Evolutionary conservation across 2,888 invertebrate genomes (phyloP).

Genomic region (Drosophila helvetica): DNA sequence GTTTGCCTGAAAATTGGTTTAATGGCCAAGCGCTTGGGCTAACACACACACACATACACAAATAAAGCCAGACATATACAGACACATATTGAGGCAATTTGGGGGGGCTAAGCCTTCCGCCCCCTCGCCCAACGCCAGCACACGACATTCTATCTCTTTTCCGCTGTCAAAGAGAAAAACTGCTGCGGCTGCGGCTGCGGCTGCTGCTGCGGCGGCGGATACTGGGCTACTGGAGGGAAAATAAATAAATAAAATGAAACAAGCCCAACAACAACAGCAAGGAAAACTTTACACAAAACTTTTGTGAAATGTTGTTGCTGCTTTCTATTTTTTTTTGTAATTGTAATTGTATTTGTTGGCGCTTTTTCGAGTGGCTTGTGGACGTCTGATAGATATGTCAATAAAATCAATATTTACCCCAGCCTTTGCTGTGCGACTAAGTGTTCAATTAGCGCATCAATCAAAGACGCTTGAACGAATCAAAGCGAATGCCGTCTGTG

Average conservation of each 20-base stretch:
- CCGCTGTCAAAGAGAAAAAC: conserved; percentile 33
- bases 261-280: conserved; percentile 39
- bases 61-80: conserved; percentile 6
- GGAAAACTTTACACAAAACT: conserved; percentile 50
- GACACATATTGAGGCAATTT: conserved; percentile 31
- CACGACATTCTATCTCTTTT: conserved; percentile 8
- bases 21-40: conserved; percentile 56
- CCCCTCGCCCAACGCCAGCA: background rate
- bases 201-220: no score
- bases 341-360: conserved; percentile 8
- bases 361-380: conserved; percentile 6
- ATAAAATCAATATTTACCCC: conserved; percentile 68
- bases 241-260: conserved; percentile 44
- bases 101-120: background rate
- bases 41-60: conserved; percentile 21
- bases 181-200: conserved; percentile 10
- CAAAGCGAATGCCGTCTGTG: conserved; percentile 25
- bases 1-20: conserved; percentile 61
- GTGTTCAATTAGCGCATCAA: conserved; percentile 65
- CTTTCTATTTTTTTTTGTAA: background rate
- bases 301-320: conserved; percentile 30
- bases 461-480: conserved; percentile 41
- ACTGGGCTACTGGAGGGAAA: conserved; percentile 23
- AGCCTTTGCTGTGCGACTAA: conserved; percentile 50
- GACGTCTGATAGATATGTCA: conserved; percentile 51